A percentile compares a stretch with the other conserved stretches of the same genome.
Evolutionary conservation across 2,113 vertebrate species (phyloP).

Genomic region (Caretta caretta): DNA sequence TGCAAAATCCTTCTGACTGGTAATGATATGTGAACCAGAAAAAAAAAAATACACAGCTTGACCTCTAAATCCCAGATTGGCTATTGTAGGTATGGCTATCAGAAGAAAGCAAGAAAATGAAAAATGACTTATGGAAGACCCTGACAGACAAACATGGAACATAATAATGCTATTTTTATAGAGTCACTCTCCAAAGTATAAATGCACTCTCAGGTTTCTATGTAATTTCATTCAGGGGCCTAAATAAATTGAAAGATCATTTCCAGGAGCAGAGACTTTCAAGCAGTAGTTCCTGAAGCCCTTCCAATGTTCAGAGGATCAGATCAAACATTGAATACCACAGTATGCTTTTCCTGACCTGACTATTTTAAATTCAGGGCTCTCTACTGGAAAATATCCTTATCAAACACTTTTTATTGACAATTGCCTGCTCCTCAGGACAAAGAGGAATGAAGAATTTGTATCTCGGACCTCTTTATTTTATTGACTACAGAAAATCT

Average conservation of each 20-base stretch:
- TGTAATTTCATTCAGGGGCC: conserved; percentile 45
- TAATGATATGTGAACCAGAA: not conserved
- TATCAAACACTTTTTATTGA: conserved; percentile 52
- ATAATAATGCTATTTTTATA: conserved; percentile 1
- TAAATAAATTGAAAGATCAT: conserved; percentile 57
- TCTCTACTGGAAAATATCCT: conserved; percentile 59
- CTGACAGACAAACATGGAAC: conserved; percentile 12
- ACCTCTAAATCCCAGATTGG: not conserved
- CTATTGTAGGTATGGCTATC: not conserved
- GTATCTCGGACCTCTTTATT: conserved; percentile 31
- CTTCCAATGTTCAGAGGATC: conserved; percentile 46
- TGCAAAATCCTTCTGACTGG: not conserved
- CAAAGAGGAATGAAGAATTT: conserved; percentile 53
- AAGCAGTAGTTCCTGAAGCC: conserved; percentile 40
- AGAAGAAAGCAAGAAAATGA: conserved; percentile 23
- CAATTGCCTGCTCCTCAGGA: conserved; percentile 41
- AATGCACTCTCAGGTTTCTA: conserved; percentile 58
- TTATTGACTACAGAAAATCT: conserved; percentile 45
- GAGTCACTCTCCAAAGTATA: conserved; percentile 23
- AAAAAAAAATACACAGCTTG: conserved; percentile 41
- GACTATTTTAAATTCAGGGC: conserved; percentile 53
- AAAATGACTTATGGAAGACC: not conserved
- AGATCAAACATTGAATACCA: conserved; percentile 54
- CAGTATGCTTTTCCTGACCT: conserved; percentile 53
- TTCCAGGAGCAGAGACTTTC: conserved; percentile 38